phyloP scores from a whole-genome alignment of 2,113 vertebrate genomes.

The Aptenodytes patagonicus region DNA sequence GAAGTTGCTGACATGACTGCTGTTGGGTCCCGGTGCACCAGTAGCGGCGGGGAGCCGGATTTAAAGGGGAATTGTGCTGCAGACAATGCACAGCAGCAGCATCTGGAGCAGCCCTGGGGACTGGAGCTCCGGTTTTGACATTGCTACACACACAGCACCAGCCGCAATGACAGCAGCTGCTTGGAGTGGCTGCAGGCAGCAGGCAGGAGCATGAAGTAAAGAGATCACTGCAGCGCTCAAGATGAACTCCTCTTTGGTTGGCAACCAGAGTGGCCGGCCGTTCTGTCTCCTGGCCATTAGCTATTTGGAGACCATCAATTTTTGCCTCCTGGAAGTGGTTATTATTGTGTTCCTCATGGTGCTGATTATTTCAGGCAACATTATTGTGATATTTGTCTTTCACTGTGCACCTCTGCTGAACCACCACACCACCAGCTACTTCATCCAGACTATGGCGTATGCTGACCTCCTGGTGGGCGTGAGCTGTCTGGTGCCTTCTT shows the following conservation, averaged over 20 bases:
- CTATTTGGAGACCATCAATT: slow-evolving; percentile 85
- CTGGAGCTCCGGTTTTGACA: slow-evolving; percentile 59
- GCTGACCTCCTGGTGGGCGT: slow-evolving; percentile 95
- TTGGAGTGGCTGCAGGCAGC: slow-evolving; percentile 71
- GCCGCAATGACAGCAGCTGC: slow-evolving; percentile 75
- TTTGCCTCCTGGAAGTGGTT: slow-evolving; percentile 92
- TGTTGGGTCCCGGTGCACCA: slow-evolving; percentile 49
- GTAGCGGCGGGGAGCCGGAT: slow-evolving; percentile 35
- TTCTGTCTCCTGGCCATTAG: slow-evolving; percentile 92
- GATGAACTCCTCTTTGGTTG: slow-evolving; percentile 91
- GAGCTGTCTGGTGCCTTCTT: slow-evolving; percentile 94
- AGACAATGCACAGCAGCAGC: slow-evolving; percentile 71
- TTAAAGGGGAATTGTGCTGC: slow-evolving; percentile 66
- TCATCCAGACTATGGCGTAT: slow-evolving; percentile 98
- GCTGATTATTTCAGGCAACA: slow-evolving; percentile 94
- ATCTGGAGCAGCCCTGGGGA: slow-evolving; percentile 57
- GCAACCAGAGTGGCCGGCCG: slow-evolving; percentile 83
- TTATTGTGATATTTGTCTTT: slow-evolving; percentile 96
- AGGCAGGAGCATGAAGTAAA: slow-evolving; percentile 69
- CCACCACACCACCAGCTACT: slow-evolving; percentile 96
- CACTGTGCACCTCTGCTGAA: slow-evolving; percentile 97
- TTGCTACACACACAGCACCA: slow-evolving; percentile 58
- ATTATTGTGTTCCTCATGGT: slow-evolving; percentile 91
- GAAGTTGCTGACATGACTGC: slow-evolving; percentile 60
- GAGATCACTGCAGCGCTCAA: slow-evolving; percentile 75